These are phyloP conservation scores for Coenonympha arcania DNA, from an alignment of 2,888 invertebrate species.

Conservation along the genomic window DNA sequence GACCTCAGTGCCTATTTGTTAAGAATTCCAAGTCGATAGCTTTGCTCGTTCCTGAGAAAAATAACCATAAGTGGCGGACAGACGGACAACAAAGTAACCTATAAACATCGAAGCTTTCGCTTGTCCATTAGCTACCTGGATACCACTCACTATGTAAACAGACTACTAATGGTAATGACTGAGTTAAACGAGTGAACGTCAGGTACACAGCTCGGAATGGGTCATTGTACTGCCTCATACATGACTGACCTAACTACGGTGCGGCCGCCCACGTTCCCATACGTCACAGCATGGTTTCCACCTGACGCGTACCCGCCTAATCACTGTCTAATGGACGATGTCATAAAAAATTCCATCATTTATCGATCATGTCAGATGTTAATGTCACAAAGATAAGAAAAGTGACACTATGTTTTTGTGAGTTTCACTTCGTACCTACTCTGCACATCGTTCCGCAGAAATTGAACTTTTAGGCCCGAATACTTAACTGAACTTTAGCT, in stretches of 20 bases:
- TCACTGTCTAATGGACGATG: neutral
- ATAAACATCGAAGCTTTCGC: neutral
- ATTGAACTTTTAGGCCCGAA: too few relatives aligned
- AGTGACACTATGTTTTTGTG: neutral
- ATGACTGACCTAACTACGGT: constrained; percentile 17
- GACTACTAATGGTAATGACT: constrained; percentile 9
- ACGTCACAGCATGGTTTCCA: constrained; percentile 5
- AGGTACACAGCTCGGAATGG: constrained; percentile 2
- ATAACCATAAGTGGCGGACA: too few relatives aligned
- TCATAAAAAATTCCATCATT: neutral
- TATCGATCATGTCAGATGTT: neutral
- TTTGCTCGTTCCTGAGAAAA: too few relatives aligned
- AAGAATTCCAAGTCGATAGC: too few relatives aligned
- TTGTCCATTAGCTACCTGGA: constrained; percentile 7
- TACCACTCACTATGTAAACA: constrained; percentile 7
- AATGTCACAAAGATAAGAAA: neutral
- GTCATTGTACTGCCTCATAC: constrained; percentile 15
- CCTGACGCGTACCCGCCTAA: neutral
- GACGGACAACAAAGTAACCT: too few relatives aligned
- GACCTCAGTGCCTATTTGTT: too few relatives aligned
- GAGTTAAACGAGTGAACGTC: neutral
- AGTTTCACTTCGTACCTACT: too few relatives aligned
- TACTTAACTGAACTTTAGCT: too few relatives aligned
- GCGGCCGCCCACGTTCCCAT: constrained; percentile 6
- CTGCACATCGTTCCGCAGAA: too few relatives aligned